Base-by-base conservation (phyloP, 2,888 invertebrate species). In the Priocnemis perturbator region DNA sequence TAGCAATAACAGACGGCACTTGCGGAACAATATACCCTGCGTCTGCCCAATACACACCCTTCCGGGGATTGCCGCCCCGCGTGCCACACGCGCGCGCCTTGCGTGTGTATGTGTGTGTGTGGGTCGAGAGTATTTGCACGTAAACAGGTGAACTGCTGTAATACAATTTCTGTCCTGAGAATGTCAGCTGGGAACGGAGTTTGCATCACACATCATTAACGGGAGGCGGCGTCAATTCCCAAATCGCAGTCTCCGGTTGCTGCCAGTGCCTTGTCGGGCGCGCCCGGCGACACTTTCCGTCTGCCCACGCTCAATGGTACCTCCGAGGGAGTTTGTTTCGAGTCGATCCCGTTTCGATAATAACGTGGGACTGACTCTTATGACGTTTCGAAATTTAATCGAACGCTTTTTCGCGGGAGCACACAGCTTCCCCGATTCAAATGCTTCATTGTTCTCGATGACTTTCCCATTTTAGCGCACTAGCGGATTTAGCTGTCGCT, bases 161-260 rank as follows among this genome's bases (percentile, higher is more conserved):
- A 56, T 58, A 60, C 63, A 56, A 73, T 73, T 70, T 62, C 23
- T 58, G 68, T 67, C 71, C 69, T 64, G 71, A 64, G 71, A 67
- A 67, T 44, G 64, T 63, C 58, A 66, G 60, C 58, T 44, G 48
- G 60, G 59, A 60, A 20, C 48, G 30, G 53, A 60, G 67, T 53
- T 58, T 67, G 55, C 60, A 68, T 67, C 58, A 64, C 67, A 20
- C 66, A 64, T 73, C 70, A 70, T 77, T 76, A 76, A 69, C 63
- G 30, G 11, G 50, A 55, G 21, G 1, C 26, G 17, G 11, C 53
- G 55, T 52, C 60, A 63, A 66, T 71, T 55, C 50, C 56, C 64
- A 50, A 66, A 66, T 66, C 64, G 50, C 17, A 37, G 37, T 3
- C 37, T 23, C 37, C 37, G 37, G 37, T 9, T 9, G 37, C 11